A percentile compares a stretch with the other conserved stretches of the same genome.
Conservation (phyloP, 2,888 invertebrate species). For the Charanyca ferruginea region DNA sequence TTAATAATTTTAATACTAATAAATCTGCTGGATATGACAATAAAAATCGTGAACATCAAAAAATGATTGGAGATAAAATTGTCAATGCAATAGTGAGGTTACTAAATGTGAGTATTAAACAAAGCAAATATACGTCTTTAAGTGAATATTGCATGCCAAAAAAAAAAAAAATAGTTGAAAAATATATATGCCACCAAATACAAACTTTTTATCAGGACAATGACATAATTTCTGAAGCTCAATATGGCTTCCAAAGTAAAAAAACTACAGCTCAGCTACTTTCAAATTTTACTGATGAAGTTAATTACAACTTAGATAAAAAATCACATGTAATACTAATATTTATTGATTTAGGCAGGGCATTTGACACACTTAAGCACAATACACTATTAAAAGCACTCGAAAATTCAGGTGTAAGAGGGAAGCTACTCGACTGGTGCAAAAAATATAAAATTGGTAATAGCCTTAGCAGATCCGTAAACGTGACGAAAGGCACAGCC, state of each 20-base stretch:
- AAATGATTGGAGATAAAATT: too few species aligned
- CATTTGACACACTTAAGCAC: not conserved
- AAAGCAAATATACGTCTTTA: not conserved
- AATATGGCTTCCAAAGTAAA: too few species aligned
- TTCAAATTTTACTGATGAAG: too few species aligned
- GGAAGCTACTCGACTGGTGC: not conserved
- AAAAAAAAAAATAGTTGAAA: conserved; percentile 2
- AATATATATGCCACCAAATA: not conserved
- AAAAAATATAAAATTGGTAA: not conserved
- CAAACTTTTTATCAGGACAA: not conserved
- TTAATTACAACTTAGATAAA: too few species aligned
- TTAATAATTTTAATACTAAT: not conserved
- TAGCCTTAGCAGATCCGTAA: not conserved
- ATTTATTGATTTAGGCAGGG: not conserved
- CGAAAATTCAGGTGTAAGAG: not conserved
- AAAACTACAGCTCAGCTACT: too few species aligned
- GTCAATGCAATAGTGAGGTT: too few species aligned
- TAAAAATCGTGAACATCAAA: too few species aligned
- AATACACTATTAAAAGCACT: not conserved
- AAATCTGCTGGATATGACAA: too few species aligned
- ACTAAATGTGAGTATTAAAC: not conserved
- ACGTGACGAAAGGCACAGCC: not conserved
- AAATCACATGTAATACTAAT: too few species aligned
- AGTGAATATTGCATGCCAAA: not conserved
- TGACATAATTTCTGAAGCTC: too few species aligned